Conservation (phyloP, 1,140 invertebrate species). For the Telenomus remus region DNA sequence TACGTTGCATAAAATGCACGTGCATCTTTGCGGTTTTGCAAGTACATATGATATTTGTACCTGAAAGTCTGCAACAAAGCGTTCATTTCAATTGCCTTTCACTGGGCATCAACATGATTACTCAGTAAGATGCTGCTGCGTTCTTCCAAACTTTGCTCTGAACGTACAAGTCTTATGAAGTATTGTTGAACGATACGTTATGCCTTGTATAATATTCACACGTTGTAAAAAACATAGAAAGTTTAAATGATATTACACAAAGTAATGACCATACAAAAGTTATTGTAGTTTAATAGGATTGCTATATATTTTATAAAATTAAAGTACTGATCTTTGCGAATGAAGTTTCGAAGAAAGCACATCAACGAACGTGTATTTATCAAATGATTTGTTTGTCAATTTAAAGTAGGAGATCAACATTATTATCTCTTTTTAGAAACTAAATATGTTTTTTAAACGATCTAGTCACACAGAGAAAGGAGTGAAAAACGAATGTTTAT, state of each 20-base stretch:
- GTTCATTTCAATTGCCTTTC: constrained; percentile 41
- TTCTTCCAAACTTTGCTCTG: constrained; percentile 20
- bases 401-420: no score
- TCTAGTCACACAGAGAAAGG: no score
- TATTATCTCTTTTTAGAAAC: no score
- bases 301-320: constrained; percentile 49
- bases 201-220: constrained; percentile 45
- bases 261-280: constrained; percentile 15
- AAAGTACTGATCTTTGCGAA: constrained; percentile 20
- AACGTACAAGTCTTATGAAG: constrained; percentile 11
- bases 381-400: background rate
- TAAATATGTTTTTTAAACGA: no score
- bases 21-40: constrained; percentile 39
- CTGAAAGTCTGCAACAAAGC: constrained; percentile 61
- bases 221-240: constrained; percentile 49
- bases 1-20: constrained; percentile 30
- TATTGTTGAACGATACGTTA: constrained; percentile 42
- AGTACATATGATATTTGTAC: constrained; percentile 69
- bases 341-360: constrained; percentile 1
- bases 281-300: constrained; percentile 38
- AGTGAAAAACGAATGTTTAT: no score
- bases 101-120: background rate
- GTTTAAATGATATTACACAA: constrained; percentile 51
- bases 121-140: constrained; percentile 1
- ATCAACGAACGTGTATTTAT: constrained; percentile 2